A percentile compares a stretch with the other conserved stretches of the same genome.
Evolutionary conservation across 2,113 vertebrate species (phyloP).

Genomic region (Nannobrachium achirus): DNA sequence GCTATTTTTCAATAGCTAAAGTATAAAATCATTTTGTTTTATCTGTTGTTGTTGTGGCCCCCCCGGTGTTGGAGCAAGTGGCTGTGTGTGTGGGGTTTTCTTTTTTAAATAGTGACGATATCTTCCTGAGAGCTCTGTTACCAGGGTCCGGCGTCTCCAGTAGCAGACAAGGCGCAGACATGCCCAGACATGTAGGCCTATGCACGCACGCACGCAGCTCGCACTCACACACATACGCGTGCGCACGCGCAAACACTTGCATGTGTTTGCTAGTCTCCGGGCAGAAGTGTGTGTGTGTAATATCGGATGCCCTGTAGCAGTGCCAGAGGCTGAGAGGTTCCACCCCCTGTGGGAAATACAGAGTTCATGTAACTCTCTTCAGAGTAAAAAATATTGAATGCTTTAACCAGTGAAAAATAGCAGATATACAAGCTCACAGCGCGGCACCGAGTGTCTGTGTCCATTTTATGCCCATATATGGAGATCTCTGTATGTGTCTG

Average conservation of each 20-base stretch:
- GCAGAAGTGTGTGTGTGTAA: slow-evolving; percentile 60
- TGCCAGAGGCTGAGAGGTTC: not conserved
- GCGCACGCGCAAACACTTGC: not conserved
- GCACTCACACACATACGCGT: slow-evolving; percentile 71
- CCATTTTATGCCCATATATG: too few relatives aligned
- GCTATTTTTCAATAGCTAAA: too few relatives aligned
- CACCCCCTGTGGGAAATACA: too few relatives aligned
- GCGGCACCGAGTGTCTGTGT: too few relatives aligned
- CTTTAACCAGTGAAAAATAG: too few relatives aligned
- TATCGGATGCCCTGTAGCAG: slow-evolving; percentile 25
- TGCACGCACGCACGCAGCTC: slow-evolving; percentile 27
- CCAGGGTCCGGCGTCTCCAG: slow-evolving; percentile 65
- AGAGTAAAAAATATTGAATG: too few relatives aligned
- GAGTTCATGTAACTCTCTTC: too few relatives aligned
- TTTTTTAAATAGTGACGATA: slow-evolving; percentile 65
- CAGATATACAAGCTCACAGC: too few relatives aligned
- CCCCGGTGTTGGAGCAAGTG: not conserved
- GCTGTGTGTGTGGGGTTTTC: slow-evolving; percentile 41
- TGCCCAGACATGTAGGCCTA: slow-evolving; percentile 71
- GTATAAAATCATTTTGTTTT: too few relatives aligned
- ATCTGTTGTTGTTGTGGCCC: too few relatives aligned
- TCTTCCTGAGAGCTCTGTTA: slow-evolving; percentile 66
- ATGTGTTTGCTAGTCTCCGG: slow-evolving; percentile 55
- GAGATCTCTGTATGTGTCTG: too few relatives aligned
- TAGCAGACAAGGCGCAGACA: slow-evolving; percentile 58